Evolutionary conservation across 2,888 invertebrate species (phyloP).

Genomic region (Morpho achilles): DNA sequence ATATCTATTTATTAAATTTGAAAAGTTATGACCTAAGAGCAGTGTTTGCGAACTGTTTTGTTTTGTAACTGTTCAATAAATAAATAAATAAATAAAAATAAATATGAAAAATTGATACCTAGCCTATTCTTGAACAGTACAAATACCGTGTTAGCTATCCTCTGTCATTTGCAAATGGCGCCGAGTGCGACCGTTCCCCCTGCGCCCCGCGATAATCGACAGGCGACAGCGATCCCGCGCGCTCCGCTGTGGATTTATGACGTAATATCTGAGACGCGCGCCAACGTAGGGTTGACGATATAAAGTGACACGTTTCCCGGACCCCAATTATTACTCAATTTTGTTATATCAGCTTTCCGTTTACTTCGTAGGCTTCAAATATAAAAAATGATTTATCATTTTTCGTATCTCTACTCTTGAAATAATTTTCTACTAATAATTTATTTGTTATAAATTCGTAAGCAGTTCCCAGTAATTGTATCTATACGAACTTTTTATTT

Average conservation of each 20-base stretch:
- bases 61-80: no score
- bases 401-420: no score
- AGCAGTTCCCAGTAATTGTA: no score
- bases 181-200: neutral
- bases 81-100: no score
- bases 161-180: slow-evolving; percentile 41
- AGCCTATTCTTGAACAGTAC: no score
- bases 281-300: slow-evolving; percentile 28
- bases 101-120: no score
- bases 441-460: neutral
- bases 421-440: no score
- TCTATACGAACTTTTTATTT: no score
- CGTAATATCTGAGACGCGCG: slow-evolving; percentile 44
- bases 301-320: slow-evolving; percentile 15
- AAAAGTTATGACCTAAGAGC: no score
- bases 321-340: slow-evolving; percentile 28
- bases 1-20: no score
- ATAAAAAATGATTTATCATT: neutral
- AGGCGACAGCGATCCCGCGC: slow-evolving; percentile 53
- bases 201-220: slow-evolving; percentile 55
- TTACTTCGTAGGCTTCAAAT: neutral
- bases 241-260: slow-evolving; percentile 56
- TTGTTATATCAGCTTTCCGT: slow-evolving; percentile 9
- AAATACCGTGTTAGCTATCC: slow-evolving; percentile 39
- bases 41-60: no score